These are phyloP conservation scores for Acanthaster planci DNA, from an alignment of 35 echinoderm and acorn worm species.

Conservation along the genomic window DNA sequence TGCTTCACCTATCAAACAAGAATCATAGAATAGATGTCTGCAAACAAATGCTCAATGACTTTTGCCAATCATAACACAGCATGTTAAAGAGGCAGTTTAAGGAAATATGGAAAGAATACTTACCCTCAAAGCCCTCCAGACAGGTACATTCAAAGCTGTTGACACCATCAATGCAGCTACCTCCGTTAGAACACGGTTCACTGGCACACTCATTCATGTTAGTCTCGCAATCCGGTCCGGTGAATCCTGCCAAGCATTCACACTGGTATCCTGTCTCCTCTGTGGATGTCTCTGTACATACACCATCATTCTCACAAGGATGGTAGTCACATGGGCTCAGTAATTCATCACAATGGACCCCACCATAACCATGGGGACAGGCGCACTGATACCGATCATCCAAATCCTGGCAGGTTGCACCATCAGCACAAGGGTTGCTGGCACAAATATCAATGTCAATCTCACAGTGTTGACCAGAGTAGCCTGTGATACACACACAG, in stretches of 20 bases:
- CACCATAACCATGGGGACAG: conserved; percentile 16
- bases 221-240: background rate
- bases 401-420: background rate
- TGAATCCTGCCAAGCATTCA: conserved; percentile 8
- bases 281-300: background rate
- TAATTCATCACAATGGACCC: background rate
- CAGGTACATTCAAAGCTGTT: conserved; percentile 7
- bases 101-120: background rate
- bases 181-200: background rate
- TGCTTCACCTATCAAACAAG: too few species aligned
- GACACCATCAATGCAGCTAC: background rate
- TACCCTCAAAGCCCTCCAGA: background rate
- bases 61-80: too few species aligned
- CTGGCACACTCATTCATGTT: conserved; percentile 1
- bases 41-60: too few species aligned
- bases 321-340: background rate
- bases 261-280: background rate
- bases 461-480: background rate
- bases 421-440: background rate
- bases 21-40: too few species aligned
- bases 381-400: conserved; percentile 18
- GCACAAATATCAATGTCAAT: conserved; percentile 2
- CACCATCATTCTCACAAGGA: conserved; percentile 8
- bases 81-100: too few species aligned
- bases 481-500: conserved; percentile 14